A percentile compares a stretch with the other conserved stretches of the same genome.
These are phyloP conservation scores for Monoplex corrugatus DNA, from an alignment of 2,888 invertebrate species.

Conservation along the genomic window DNA sequence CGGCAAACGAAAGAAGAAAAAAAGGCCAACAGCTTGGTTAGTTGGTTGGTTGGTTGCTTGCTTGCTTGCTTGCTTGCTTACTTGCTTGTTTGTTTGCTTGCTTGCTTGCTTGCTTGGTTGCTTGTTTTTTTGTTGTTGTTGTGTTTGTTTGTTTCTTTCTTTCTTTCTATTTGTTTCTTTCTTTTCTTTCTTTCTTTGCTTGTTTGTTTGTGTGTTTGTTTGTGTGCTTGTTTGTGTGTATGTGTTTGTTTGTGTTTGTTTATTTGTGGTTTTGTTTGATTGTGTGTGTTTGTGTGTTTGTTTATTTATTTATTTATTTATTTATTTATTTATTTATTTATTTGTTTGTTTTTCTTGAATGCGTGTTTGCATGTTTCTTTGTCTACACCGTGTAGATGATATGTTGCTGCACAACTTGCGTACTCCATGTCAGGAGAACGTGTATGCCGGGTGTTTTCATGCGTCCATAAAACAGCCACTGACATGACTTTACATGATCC, in stretches of 20 bases:
- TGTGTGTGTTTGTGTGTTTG: neutral
- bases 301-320: neutral
- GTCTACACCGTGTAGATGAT: no score
- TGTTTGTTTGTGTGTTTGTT: neutral
- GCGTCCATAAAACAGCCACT: no score
- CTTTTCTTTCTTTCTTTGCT: neutral
- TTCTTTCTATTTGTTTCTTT: neutral
- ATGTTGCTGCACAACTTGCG: no score
- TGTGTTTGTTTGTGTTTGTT: neutral
- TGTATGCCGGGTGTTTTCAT: no score
- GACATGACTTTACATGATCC: no score
- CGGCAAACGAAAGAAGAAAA: no score
- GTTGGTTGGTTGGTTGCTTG: no score
- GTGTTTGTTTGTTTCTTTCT: neutral
- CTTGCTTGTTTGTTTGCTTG: neutral
- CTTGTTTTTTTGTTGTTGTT: neutral
- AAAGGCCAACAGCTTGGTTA: neutral
- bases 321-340: neutral
- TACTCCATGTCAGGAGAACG: no score
- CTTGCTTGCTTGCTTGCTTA: neutral
- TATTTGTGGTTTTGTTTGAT: neutral
- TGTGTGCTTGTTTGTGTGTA: neutral
- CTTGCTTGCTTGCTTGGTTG: neutral
- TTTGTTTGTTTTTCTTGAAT: neutral
- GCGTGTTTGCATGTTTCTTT: neutral